Evolutionary conservation across 1,140 invertebrate species (phyloP).

Genomic region (Ips typographus): DNA sequence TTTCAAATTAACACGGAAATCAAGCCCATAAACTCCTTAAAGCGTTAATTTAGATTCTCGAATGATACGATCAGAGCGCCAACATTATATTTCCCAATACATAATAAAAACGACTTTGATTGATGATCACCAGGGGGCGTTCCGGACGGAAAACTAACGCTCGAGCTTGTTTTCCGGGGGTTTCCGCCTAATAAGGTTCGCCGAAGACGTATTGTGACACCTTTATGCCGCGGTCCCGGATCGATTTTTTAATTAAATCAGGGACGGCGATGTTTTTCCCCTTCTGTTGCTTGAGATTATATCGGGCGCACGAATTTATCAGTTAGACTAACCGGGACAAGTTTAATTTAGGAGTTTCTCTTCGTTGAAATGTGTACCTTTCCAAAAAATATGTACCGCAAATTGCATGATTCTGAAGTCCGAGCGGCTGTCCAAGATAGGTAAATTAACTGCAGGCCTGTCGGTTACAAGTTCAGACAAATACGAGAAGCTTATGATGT

Average conservation of each 20-base stretch:
- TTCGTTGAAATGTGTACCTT: too few relatives aligned
- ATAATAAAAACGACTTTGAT: slow-evolving; percentile 26
- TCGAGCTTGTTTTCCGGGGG: slow-evolving; percentile 1
- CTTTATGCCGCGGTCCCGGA: not conserved
- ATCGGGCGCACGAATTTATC: too few relatives aligned
- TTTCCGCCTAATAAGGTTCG: slow-evolving; percentile 11
- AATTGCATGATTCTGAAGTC: too few relatives aligned
- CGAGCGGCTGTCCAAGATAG: too few relatives aligned
- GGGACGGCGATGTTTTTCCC: too few relatives aligned
- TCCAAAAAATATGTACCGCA: too few relatives aligned
- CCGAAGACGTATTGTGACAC: not conserved
- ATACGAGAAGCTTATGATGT: too few relatives aligned
- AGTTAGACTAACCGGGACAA: too few relatives aligned
- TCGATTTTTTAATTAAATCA: slow-evolving; percentile 2
- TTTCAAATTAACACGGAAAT: slow-evolving; percentile 7
- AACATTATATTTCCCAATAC: slow-evolving; percentile 20
- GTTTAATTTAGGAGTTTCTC: too few relatives aligned
- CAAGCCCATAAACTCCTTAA: slow-evolving; percentile 21
- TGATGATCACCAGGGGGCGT: slow-evolving; percentile 12
- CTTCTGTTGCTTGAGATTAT: too few relatives aligned
- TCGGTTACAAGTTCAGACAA: too few relatives aligned
- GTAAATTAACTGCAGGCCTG: too few relatives aligned
- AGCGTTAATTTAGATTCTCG: slow-evolving; percentile 24
- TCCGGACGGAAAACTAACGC: slow-evolving; percentile 12
- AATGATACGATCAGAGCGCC: slow-evolving; percentile 22